phyloP scores from a whole-genome alignment of 2,797 vertebrate genomes.

The Coreius guichenoti region DNA sequence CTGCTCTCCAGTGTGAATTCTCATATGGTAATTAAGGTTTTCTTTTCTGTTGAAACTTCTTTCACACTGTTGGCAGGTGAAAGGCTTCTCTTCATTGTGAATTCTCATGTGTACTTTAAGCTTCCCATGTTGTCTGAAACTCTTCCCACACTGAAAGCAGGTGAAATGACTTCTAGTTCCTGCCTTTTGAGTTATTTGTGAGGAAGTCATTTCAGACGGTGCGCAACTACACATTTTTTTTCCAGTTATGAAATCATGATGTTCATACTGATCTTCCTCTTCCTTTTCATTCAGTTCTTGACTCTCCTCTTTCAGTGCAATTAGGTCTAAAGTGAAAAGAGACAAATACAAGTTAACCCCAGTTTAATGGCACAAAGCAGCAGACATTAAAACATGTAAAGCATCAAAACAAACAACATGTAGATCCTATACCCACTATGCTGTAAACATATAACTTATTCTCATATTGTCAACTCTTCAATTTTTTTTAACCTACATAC shows the following conservation, averaged over 20 bases:
- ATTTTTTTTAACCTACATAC: too few relatives aligned
- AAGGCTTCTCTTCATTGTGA: not conserved
- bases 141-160: not conserved
- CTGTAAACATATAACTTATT: too few relatives aligned
- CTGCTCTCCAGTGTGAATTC: not conserved
- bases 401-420: not conserved
- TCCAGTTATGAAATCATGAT: not conserved
- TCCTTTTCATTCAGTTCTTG: constrained; percentile 1
- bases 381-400: too few relatives aligned
- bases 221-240: not conserved
- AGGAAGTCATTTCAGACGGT: too few relatives aligned
- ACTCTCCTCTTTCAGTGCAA: not conserved
- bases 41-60: not conserved
- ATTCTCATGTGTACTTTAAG: not conserved
- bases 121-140: not conserved
- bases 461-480: too few relatives aligned
- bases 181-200: not conserved
- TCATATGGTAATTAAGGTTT: not conserved
- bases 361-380: too few relatives aligned
- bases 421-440: not conserved
- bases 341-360: not conserved
- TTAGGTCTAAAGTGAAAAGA: not conserved
- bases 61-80: not conserved
- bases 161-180: not conserved
- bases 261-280: not conserved